A percentile compares a stretch with the other conserved stretches of the same genome.
Conservation (phyloP, 1,140 invertebrate species). For the Holotrichia oblita region DNA sequence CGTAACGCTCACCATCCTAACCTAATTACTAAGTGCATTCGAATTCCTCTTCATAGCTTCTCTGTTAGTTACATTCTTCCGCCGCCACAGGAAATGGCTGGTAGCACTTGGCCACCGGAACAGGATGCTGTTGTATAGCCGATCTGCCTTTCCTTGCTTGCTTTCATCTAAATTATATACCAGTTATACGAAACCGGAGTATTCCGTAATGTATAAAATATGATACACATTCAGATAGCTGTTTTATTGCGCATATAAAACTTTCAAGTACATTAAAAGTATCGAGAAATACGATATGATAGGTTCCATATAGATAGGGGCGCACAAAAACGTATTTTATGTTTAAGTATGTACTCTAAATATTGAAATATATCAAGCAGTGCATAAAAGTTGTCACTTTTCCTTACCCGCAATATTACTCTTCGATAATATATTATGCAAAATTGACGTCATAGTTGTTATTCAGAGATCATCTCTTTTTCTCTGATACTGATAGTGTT, state of each 20-base stretch:
- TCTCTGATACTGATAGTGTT: no score
- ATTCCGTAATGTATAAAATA: conserved; percentile 1
- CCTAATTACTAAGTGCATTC: conserved; percentile 32
- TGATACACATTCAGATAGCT: conserved; percentile 20
- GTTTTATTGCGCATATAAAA: not conserved
- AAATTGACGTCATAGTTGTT: no score
- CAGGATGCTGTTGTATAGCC: conserved; percentile 24
- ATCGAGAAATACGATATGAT: not conserved
- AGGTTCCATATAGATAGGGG: not conserved
- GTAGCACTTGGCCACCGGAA: conserved; percentile 28
- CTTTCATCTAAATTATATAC: conserved; percentile 29
- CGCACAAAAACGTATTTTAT: not conserved
- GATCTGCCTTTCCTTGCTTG: conserved; percentile 22
- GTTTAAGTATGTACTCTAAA: no score
- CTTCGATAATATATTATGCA: no score
- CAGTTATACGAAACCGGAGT: not conserved
- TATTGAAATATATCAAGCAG: no score
- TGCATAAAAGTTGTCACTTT: no score
- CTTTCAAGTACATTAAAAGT: not conserved
- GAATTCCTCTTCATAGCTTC: conserved; percentile 14
- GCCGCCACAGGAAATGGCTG: conserved; percentile 19
- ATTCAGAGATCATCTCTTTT: no score
- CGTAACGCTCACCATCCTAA: conserved; percentile 11
- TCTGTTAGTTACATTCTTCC: conserved; percentile 28
- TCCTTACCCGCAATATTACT: no score